phyloP scores from a whole-genome alignment of 2,113 vertebrate genomes.

The Mormyrus lacerda region DNA sequence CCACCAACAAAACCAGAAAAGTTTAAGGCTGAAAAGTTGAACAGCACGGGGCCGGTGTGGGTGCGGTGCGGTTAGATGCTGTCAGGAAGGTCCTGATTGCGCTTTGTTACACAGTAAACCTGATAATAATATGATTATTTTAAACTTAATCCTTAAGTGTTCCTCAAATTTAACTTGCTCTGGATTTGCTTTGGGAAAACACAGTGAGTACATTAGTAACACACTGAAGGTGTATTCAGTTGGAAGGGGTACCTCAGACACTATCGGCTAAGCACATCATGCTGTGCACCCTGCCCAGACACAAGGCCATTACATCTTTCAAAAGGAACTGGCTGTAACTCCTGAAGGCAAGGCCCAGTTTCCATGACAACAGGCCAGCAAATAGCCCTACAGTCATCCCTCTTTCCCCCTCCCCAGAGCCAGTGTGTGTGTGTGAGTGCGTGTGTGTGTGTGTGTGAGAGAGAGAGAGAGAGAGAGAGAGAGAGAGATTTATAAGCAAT shows the following conservation, averaged over 20 bases:
- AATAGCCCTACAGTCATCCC: slow-evolving; percentile 38
- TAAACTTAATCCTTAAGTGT: not conserved
- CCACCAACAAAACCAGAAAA: not conserved
- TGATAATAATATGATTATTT: not conserved
- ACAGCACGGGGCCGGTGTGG: not conserved
- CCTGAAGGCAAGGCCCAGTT: slow-evolving; percentile 37
- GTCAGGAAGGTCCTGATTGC: not conserved
- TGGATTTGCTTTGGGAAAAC: not conserved
- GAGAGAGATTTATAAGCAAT: not conserved
- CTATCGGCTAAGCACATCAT: not conserved
- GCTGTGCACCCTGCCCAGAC: not conserved
- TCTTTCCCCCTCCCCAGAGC: not conserved
- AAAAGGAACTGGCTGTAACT: slow-evolving; percentile 16
- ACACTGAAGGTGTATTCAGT: not conserved
- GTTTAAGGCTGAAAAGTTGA: not conserved
- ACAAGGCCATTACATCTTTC: slow-evolving; percentile 11
- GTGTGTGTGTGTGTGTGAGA: too few species aligned
- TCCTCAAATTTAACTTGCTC: not conserved
- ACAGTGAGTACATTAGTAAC: not conserved
- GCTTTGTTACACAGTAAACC: not conserved
- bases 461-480: not conserved
- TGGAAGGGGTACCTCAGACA: not conserved
- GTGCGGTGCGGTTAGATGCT: not conserved
- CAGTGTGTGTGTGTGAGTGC: too few species aligned
- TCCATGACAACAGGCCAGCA: slow-evolving; percentile 57